Conservation (phyloP, 2,888 invertebrate genomes). For the Drosophila quinaria region DNA sequence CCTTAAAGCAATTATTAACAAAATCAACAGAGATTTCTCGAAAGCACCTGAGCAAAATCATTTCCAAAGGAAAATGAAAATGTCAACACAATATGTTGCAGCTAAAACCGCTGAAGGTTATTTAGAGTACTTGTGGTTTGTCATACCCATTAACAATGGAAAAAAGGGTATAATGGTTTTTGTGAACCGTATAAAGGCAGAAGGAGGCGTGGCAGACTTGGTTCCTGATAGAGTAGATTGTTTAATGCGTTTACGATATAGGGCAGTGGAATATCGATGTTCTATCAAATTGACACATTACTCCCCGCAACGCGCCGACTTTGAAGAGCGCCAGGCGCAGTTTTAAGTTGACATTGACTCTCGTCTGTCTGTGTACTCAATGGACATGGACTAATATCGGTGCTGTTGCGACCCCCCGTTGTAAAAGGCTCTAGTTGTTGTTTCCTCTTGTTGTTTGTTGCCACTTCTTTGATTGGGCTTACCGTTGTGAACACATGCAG, state of each 20-base stretch:
- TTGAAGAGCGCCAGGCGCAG: slow-evolving; percentile 32
- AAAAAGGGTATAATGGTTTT: too few species aligned
- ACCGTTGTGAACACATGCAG: neutral
- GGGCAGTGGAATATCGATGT: too few species aligned
- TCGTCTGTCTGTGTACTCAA: slow-evolving; percentile 21
- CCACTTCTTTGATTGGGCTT: slow-evolving; percentile 14
- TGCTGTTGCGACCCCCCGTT: slow-evolving; percentile 34
- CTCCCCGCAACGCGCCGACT: slow-evolving; percentile 23
- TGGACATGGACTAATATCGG: slow-evolving; percentile 24
- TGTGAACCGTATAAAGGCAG: too few species aligned
- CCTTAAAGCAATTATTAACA: neutral
- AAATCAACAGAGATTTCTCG: neutral
- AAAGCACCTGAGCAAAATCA: neutral
- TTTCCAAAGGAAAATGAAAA: neutral
- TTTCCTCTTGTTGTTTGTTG: slow-evolving; percentile 23
- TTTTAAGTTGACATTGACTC: neutral
- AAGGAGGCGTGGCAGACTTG: too few species aligned
- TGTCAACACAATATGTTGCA: neutral
- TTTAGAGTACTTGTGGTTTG: slow-evolving; percentile 34
- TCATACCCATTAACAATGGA: slow-evolving; percentile 33
- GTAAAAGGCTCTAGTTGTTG: slow-evolving; percentile 41
- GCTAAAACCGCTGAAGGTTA: slow-evolving; percentile 7
- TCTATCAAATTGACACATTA: slow-evolving; percentile 29
- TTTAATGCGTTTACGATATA: too few species aligned
- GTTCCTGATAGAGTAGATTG: too few species aligned